A percentile compares a stretch with the other conserved stretches of the same genome.
Conservation (phyloP, 2,888 invertebrate genomes). For the Diogma glabrata region DNA sequence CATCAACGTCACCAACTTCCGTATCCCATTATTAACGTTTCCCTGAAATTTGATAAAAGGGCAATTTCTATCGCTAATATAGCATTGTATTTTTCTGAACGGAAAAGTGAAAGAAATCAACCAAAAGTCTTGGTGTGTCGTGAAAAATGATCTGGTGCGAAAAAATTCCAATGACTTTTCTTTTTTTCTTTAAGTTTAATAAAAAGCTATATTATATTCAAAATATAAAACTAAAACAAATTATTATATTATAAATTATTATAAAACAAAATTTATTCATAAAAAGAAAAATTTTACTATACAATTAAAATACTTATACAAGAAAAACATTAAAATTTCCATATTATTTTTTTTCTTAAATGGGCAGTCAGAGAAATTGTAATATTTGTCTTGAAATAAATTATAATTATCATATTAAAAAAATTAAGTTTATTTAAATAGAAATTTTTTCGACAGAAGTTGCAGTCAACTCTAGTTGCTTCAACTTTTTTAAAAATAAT, state of each 20-base stretch:
- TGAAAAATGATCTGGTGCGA: no score
- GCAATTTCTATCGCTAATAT: no score
- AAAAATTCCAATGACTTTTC: no score
- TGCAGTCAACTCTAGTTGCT: no score
- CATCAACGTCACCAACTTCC: no score
- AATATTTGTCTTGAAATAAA: constrained; percentile 23
- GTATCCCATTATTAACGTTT: no score
- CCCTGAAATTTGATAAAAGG: no score
- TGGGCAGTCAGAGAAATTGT: constrained; percentile 27
- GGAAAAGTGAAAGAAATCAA: no score
- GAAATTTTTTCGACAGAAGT: no score
- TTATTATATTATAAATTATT: constrained; percentile 5
- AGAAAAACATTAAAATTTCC: constrained; percentile 16
- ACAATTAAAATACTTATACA: constrained; percentile 15
- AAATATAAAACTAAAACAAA: not conserved
- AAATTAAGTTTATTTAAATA: constrained; percentile 5
- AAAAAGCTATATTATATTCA: not conserved
- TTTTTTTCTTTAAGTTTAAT: not conserved
- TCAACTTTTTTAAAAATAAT: no score
- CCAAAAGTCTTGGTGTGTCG: no score
- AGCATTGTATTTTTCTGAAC: no score
- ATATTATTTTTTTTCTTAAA: constrained; percentile 16
- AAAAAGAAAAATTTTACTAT: constrained; percentile 11
- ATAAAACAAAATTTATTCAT: constrained; percentile 4
- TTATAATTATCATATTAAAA: constrained; percentile 12